phyloP scores from a whole-genome alignment of 2,797 vertebrate genomes.

The Acipenser oxyrinchus region DNA sequence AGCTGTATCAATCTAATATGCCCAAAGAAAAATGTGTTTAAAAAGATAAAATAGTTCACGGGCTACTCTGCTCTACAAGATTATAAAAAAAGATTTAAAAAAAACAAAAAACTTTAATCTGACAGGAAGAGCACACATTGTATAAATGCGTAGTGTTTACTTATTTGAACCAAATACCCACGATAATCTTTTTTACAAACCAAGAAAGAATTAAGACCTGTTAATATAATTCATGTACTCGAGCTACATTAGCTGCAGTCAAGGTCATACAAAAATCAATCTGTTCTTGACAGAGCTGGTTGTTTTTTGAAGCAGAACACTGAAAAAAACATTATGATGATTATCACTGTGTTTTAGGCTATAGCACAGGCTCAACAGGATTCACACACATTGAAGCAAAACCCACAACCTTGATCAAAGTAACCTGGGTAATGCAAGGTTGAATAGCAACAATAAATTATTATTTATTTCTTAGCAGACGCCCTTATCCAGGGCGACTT shows the following conservation, averaged over 20 bases:
- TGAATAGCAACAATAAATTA: not conserved
- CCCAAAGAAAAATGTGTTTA: conserved; percentile 21
- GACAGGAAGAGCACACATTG: conserved; percentile 9
- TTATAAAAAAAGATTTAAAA: conserved; percentile 31
- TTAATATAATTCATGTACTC: not conserved
- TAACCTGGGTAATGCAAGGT: not conserved
- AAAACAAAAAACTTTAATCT: conserved; percentile 15
- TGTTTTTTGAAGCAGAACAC: not conserved
- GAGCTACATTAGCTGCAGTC: not conserved
- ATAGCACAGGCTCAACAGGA: not conserved
- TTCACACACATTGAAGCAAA: not conserved
- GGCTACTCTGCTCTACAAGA: conserved; percentile 21
- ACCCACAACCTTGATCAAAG: not conserved
- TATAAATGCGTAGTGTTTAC: conserved; percentile 15
- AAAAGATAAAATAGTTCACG: conserved; percentile 35
- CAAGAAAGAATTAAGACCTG: not conserved
- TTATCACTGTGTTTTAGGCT: not conserved
- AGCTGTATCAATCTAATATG: conserved; percentile 23
- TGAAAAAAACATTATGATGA: not conserved
- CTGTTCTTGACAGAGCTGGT: not conserved
- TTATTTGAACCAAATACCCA: conserved; percentile 6
- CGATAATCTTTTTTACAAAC: not conserved
- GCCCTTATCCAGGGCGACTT: too few relatives aligned
- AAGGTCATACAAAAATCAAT: not conserved
- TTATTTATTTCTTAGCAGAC: too few relatives aligned